These are phyloP conservation scores for Ophioninae sp. DNA, from an alignment of 2,888 invertebrate genomes.

Conservation along the genomic window DNA sequence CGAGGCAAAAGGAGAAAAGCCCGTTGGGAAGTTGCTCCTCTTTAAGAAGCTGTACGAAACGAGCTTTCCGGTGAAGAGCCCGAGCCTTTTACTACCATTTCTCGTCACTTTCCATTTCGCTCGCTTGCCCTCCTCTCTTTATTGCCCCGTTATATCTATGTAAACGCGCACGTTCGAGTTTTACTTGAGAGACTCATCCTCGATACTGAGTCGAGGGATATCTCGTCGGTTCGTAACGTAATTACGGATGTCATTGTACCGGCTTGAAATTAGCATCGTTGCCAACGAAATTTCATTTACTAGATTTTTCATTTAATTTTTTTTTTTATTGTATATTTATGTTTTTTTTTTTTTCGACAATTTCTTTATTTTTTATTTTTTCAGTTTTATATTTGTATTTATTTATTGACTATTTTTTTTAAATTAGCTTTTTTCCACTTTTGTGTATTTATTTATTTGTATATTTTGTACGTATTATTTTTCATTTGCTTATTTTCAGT, in stretches of 20 bases:
- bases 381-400: no score
- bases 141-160: slow-evolving; percentile 12
- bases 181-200: not conserved
- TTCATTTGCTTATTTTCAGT: no score
- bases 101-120: slow-evolving; percentile 33
- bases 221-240: slow-evolving; percentile 51
- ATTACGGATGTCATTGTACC: slow-evolving; percentile 66
- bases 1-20: slow-evolving; percentile 64
- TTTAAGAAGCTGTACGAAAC: slow-evolving; percentile 69
- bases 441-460: no score
- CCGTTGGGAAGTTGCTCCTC: slow-evolving; percentile 64
- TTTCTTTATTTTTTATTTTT: no score
- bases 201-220: slow-evolving; percentile 2
- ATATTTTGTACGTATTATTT: no score
- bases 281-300: no score
- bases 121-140: slow-evolving; percentile 6
- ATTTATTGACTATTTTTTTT: no score
- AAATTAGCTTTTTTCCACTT: no score
- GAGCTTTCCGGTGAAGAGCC: slow-evolving; percentile 38
- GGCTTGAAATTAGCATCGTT: no score
- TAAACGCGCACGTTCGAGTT: not conserved
- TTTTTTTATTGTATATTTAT: no score
- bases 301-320: no score
- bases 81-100: slow-evolving; percentile 33
- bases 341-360: no score